These are phyloP conservation scores for Thripadectes ignobilis DNA, from an alignment of 2,797 vertebrate genomes.

Conservation along the genomic window DNA sequence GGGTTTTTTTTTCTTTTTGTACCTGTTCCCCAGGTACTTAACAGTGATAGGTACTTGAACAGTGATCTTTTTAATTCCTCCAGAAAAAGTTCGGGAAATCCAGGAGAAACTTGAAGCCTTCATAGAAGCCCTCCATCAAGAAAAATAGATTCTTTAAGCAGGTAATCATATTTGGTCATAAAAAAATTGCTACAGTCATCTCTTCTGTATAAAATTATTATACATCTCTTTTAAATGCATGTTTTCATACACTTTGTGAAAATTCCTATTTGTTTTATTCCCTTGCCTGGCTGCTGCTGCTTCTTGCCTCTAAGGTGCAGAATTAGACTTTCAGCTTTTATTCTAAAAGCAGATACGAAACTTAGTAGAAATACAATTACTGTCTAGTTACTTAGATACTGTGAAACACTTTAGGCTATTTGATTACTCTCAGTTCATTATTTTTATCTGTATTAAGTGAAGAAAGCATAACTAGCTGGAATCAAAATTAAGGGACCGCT, in stretches of 20 bases:
- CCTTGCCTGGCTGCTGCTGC: background rate
- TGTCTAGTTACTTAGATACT: background rate
- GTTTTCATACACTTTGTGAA: background rate
- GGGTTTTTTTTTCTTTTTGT: background rate
- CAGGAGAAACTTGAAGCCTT: slow-evolving; percentile 99
- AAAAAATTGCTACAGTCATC: background rate
- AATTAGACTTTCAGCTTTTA: background rate
- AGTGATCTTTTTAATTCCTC: background rate
- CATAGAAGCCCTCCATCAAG: slow-evolving; percentile 98
- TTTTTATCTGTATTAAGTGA: background rate
- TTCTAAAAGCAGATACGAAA: background rate
- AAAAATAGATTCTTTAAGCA: slow-evolving; percentile 81
- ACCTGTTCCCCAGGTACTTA: background rate
- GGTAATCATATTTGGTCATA: slow-evolving; percentile 31
- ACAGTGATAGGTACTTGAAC: background rate
- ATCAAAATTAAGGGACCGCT: background rate
- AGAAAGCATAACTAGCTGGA: background rate
- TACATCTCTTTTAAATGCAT: background rate
- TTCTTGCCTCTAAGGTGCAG: background rate
- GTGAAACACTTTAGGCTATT: background rate
- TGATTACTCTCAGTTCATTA: background rate
- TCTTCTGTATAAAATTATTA: background rate
- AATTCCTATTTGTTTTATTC: background rate
- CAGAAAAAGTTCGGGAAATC: slow-evolving; percentile 99
- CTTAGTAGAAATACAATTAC: background rate